Conservation (phyloP, 92 coral and sea anemone species). For the Ricordea florida region DNA sequence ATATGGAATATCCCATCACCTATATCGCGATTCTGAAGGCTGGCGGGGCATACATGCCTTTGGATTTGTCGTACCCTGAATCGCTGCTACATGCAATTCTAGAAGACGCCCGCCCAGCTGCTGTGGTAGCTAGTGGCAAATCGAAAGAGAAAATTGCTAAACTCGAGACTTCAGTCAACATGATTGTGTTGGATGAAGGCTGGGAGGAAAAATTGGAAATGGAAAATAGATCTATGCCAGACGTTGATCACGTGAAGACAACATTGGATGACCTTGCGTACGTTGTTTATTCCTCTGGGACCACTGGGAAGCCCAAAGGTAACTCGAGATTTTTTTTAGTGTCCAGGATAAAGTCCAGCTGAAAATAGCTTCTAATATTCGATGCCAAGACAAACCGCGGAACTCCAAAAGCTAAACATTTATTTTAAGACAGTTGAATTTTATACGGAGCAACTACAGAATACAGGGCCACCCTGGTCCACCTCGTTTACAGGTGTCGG, state of each 20-base stretch:
- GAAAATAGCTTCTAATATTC: neutral
- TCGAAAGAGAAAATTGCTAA: conserved; percentile 60
- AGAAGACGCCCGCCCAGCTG: conserved; percentile 77
- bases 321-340: neutral
- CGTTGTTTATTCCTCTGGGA: conserved; percentile 88
- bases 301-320: conserved; percentile 92
- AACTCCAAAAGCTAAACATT: too few species aligned
- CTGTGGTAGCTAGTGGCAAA: conserved; percentile 60
- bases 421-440: too few species aligned
- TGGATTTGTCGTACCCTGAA: conserved; percentile 81
- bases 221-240: conserved; percentile 54
- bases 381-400: too few species aligned
- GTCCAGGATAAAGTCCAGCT: neutral
- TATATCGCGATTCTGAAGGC: conserved; percentile 80
- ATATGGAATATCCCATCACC: conserved; percentile 78
- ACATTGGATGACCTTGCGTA: conserved; percentile 77
- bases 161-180: conserved; percentile 39
- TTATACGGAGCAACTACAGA: too few species aligned
- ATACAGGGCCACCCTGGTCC: too few species aligned
- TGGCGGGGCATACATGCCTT: conserved; percentile 86
- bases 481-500: too few species aligned
- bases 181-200: conserved; percentile 61
- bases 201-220: conserved; percentile 62
- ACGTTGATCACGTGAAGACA: conserved; percentile 31
- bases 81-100: conserved; percentile 64